Base-by-base conservation (phyloP, 2,113 vertebrate genomes). In the Malurus alboscapulatus region DNA sequence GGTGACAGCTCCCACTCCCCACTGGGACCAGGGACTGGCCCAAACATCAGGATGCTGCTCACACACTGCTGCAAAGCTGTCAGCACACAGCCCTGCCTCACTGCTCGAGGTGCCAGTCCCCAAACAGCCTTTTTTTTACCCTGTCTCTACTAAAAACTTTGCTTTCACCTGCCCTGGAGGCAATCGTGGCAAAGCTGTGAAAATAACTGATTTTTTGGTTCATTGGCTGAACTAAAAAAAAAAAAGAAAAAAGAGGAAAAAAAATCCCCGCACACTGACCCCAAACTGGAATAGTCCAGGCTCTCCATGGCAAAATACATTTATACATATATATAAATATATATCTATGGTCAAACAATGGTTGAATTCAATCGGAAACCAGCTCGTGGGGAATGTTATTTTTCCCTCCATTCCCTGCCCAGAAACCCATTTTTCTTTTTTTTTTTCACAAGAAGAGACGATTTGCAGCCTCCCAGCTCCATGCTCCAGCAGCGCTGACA, bases 331-430 rank as follows among this genome's bases (percentile, higher is more conserved):
- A n/a, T 10, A 29, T 17, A 54, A 58, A 55, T 11, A 45, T 3
- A 44, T 30, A 47, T 61, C 63, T 66, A 15, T 69, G 63, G 63
- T 71, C 90, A 93, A 83, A 74, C 75, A 90, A 69, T 76, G 36
- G 88, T 88, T 95, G 87, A 83, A 95, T 92, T 94, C 85, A 80
- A 84, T 91, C 53, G 86, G 82, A 94, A 93, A 77, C 63, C 59
- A 94, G 80, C 68, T 95, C 83, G 69, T 16, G 32, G 63, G 67
- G 26, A 93, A 88, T 67, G 55, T 80, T 5, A 67, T 73, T 88
- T 89, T 86, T 17, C 54, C 42, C 55, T 93, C 75, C 34, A 85
- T 69, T 34, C 68, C 26, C 85, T 84, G 88, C 62, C 72, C 87
- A 76, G 63, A 93, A 94, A 90, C 8, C 32, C 20, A 40, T 83